Conservation (phyloP, 2,113 vertebrate genomes). For the Passerina amoena region DNA sequence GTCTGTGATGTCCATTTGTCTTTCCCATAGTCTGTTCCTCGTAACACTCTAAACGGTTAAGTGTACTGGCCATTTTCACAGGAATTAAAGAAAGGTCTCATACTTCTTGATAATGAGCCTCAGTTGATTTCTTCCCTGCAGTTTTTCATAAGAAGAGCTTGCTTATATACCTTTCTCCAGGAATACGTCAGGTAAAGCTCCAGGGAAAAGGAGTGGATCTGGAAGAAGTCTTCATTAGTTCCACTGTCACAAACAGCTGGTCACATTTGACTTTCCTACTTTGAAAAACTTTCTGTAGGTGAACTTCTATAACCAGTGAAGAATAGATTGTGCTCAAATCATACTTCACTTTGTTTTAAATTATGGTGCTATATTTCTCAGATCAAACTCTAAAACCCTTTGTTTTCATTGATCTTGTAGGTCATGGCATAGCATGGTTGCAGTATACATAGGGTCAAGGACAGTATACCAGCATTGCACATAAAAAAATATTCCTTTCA, state of each 20-base stretch:
- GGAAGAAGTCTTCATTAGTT: background rate
- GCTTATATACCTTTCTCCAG: background rate
- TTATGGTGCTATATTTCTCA: background rate
- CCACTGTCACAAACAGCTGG: background rate
- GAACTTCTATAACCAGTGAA: conserved; percentile 7
- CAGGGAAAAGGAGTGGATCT: background rate
- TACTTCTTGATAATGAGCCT: background rate
- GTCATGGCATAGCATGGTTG: background rate
- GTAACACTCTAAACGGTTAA: background rate
- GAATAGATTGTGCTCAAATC: background rate
- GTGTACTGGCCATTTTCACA: background rate
- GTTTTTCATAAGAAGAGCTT: background rate
- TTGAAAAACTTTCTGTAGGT: background rate
- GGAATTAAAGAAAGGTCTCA: background rate
- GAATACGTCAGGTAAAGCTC: background rate
- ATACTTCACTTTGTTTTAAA: conserved; percentile 27
- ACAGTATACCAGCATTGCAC: background rate
- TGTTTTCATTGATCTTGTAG: conserved; percentile 35
- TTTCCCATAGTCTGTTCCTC: background rate
- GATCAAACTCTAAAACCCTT: background rate
- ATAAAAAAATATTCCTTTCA: background rate
- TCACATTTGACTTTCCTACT: background rate
- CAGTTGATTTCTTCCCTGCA: background rate
- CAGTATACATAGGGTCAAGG: background rate
- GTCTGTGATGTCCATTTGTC: background rate